phyloP scores from a whole-genome alignment of 2,113 vertebrate genomes.

The Oplegnathus fasciatus region DNA sequence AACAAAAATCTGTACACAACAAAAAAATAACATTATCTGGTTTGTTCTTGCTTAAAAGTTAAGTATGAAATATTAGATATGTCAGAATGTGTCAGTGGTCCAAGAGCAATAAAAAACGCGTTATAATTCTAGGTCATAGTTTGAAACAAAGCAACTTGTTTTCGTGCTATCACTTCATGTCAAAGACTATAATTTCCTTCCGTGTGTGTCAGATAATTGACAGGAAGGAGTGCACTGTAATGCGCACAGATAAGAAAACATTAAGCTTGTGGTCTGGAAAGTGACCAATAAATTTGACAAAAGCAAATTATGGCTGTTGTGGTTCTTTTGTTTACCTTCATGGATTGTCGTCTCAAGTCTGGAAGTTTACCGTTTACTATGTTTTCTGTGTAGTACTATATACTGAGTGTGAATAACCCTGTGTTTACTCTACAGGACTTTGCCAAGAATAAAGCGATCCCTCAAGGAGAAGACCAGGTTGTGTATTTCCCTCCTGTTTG shows the following conservation, averaged over 20 bases:
- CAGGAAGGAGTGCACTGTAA: conserved; percentile 1
- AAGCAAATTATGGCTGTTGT: conserved; percentile 1
- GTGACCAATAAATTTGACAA: conserved; percentile 2
- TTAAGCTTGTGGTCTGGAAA: conserved; percentile 6
- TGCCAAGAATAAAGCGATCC: conserved; percentile 93
- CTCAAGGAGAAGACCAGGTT: conserved; percentile 89
- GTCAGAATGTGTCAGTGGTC: not conserved
- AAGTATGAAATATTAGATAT: too few relatives aligned
- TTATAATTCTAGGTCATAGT: not conserved
- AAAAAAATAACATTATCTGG: too few relatives aligned
- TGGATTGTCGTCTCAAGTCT: not conserved
- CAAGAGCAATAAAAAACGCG: not conserved
- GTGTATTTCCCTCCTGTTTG: conserved; percentile 94
- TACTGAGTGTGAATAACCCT: not conserved
- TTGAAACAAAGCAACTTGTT: conserved; percentile 18
- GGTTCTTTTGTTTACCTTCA: not conserved
- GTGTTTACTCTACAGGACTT: conserved; percentile 89
- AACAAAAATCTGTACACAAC: too few relatives aligned
- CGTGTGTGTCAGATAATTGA: conserved; percentile 16
- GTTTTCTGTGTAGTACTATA: not conserved
- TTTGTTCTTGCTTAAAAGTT: too few relatives aligned
- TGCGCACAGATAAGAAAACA: not conserved
- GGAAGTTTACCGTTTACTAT: not conserved
- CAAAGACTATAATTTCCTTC: conserved; percentile 8
- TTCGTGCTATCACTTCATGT: conserved; percentile 17